phyloP scores from a whole-genome alignment of 2,888 invertebrate genomes.

The Ornithoptera priamus region DNA sequence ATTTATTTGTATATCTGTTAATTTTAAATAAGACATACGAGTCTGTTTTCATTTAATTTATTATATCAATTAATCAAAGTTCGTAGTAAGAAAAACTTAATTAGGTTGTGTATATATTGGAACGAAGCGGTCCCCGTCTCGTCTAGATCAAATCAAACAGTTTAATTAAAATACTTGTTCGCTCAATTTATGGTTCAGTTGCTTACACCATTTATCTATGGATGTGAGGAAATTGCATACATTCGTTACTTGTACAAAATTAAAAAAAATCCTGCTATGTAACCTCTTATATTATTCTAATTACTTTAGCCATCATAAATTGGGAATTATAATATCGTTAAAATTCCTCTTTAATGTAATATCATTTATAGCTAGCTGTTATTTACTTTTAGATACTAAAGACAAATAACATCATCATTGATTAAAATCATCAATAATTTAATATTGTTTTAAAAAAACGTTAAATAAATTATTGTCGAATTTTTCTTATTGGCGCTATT shows the following conservation, averaged over 20 bases:
- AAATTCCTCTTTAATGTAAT: no score
- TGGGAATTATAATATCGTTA: no score
- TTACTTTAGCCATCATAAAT: no score
- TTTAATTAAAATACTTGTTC: slow-evolving; percentile 22
- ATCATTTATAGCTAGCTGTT: not conserved
- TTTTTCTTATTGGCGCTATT: no score
- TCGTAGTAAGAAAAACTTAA: slow-evolving; percentile 17
- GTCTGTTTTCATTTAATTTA: not conserved
- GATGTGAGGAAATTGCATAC: not conserved
- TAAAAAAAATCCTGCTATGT: not conserved
- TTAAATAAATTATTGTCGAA: no score
- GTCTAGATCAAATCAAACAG: slow-evolving; percentile 22
- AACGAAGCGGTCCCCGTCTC: slow-evolving; percentile 15
- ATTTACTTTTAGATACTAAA: not conserved
- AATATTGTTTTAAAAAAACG: no score
- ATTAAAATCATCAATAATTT: no score
- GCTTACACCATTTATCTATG: slow-evolving; percentile 3
- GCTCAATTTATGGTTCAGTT: slow-evolving; percentile 20
- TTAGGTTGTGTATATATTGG: slow-evolving; percentile 21
- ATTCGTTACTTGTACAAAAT: not conserved
- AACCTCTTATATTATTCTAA: no score
- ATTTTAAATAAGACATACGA: not conserved
- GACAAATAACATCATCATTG: no score
- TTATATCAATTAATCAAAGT: slow-evolving; percentile 11
- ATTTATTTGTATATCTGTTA: not conserved